These are phyloP conservation scores for Ommatoiulus sabulosus DNA, from an alignment of 2,888 invertebrate species.

Conservation along the genomic window DNA sequence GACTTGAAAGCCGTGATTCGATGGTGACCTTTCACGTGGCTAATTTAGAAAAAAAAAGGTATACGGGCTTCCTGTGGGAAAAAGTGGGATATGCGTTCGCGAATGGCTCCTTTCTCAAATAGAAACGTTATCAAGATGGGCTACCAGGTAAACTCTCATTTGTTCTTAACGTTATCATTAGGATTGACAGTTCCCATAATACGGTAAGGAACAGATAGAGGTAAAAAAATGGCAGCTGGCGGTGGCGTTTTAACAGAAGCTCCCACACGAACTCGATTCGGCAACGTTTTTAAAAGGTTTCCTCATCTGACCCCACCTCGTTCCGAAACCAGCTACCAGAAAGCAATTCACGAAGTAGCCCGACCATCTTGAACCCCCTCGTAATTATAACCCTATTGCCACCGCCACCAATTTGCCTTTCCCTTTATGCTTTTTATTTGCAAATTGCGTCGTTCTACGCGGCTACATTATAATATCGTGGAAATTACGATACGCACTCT, in stretches of 20 bases:
- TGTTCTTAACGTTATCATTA: background rate
- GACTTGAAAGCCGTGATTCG: background rate
- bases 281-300: background rate
- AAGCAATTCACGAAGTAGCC: background rate
- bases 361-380: background rate
- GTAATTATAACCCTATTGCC: background rate
- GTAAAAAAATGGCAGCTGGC: background rate
- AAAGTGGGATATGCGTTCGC: background rate
- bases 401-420: background rate
- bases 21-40: background rate
- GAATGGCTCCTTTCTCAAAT: background rate
- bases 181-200: background rate
- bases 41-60: background rate
- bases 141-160: background rate
- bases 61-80: background rate
- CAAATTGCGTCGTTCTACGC: background rate
- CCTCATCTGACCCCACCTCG: background rate
- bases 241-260: background rate
- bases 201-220: background rate
- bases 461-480: background rate
- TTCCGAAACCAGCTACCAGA: background rate
- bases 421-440: background rate
- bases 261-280: background rate
- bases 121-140: background rate
- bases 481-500: background rate